Percentiles rank a stretch among this genome's conserved stretches.
Evolutionary conservation across 1,140 invertebrate genomes (phyloP).

Genomic region (Diabrotica undecimpunctata): DNA sequence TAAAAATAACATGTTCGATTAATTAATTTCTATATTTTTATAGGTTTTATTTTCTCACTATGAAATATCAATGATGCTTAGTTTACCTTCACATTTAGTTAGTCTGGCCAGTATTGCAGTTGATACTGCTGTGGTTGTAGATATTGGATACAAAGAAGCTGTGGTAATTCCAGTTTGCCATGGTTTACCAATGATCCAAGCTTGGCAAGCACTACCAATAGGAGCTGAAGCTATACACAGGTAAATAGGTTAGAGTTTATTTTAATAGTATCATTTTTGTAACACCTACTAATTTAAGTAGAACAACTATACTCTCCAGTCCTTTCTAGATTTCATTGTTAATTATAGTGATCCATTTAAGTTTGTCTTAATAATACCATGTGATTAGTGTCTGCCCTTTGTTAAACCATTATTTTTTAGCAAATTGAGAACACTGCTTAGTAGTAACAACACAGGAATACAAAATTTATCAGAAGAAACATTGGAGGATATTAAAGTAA

Average conservation of each 20-base stretch:
- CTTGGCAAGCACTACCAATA: conserved; percentile 73
- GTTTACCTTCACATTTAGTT: conserved; percentile 71
- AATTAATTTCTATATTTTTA: conserved; percentile 9
- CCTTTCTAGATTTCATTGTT: no score
- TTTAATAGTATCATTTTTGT: background rate
- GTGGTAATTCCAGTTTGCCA: conserved; percentile 78
- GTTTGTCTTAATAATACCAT: no score
- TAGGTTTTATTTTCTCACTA: conserved; percentile 85
- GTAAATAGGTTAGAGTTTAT: conserved; percentile 46
- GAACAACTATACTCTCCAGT: no score
- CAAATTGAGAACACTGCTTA: conserved; percentile 49
- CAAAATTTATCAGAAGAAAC: conserved; percentile 52
- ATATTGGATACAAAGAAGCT: conserved; percentile 83
- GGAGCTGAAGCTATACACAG: conserved; percentile 63
- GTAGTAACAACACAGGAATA: conserved; percentile 47
- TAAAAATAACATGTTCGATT: no score
- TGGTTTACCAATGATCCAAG: conserved; percentile 74
- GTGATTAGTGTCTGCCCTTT: no score
- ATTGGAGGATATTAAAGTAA: conserved; percentile 70
- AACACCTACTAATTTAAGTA: no score
- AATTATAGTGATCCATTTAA: no score
- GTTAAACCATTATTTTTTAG: conserved; percentile 39
- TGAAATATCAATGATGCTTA: conserved; percentile 64
- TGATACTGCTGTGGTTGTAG: conserved; percentile 76
- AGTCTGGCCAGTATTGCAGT: conserved; percentile 72